A percentile compares a stretch with the other conserved stretches of the same genome.
Conservation (phyloP, 2,113 vertebrate genomes). For the Bagarius yarrelli region DNA sequence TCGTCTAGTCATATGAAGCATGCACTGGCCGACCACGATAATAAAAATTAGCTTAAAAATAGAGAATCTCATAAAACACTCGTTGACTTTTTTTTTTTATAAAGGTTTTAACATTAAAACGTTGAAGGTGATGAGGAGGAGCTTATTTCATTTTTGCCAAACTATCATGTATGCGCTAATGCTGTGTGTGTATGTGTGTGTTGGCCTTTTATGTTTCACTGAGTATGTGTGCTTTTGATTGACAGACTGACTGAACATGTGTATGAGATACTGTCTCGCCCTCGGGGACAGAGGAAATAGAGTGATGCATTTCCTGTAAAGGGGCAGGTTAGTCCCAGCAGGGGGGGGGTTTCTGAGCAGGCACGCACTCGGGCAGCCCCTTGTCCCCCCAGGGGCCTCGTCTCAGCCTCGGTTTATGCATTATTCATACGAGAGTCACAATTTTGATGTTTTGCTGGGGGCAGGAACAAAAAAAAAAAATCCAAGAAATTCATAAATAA, state of each 20-base stretch:
- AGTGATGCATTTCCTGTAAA: conserved; percentile 28
- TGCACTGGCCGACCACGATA: neutral
- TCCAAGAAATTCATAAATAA: conserved; percentile 33
- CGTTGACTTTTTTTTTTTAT: neutral
- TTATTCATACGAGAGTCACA: conserved; percentile 23
- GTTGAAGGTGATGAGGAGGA: conserved; percentile 3
- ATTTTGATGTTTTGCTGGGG: conserved; percentile 33
- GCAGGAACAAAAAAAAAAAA: conserved; percentile 1
- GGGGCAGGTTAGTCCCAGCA: conserved; percentile 15
- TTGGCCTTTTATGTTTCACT: neutral
- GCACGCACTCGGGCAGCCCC: conserved; percentile 6
- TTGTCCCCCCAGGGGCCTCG: conserved; percentile 19
- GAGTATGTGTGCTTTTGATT: conserved; percentile 9
- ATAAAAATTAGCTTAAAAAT: neutral
- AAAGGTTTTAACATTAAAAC: neutral
- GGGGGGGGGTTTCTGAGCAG: conserved; percentile 8
- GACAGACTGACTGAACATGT: conserved; percentile 5
- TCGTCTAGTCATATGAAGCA: neutral
- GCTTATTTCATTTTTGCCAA: neutral
- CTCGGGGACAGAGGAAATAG: conserved; percentile 24
- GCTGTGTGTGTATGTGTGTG: conserved; percentile 9
- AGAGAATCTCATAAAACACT: neutral
- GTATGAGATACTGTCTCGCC: conserved; percentile 15
- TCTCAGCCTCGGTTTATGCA: conserved; percentile 24
- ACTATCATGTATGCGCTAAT: too few relatives aligned